These are phyloP conservation scores for Rhopalosiphum maidis DNA, from an alignment of 1,140 invertebrate species.

Conservation along the genomic window DNA sequence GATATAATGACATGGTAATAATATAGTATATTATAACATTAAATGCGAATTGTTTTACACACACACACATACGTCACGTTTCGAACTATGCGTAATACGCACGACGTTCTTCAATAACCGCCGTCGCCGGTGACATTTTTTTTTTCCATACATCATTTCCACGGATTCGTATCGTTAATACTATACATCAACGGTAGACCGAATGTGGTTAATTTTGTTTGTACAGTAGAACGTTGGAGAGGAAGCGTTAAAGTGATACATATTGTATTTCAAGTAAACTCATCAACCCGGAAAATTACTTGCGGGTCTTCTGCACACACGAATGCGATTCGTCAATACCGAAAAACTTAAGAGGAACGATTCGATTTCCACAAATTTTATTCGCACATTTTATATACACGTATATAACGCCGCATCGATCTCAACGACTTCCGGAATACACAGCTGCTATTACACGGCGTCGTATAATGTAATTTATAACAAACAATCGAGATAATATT, in stretches of 20 bases:
- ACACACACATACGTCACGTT: too few relatives aligned
- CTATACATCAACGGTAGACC: neutral
- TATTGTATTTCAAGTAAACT: constrained; percentile 38
- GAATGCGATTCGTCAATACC: neutral
- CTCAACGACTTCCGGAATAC: neutral
- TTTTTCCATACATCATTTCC: constrained; percentile 9
- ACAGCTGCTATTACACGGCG: neutral
- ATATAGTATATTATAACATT: neutral
- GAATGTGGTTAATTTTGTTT: constrained; percentile 21
- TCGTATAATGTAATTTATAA: neutral
- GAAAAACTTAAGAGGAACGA: neutral
- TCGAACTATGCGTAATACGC: neutral
- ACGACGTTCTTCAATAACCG: neutral
- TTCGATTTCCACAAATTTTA: neutral
- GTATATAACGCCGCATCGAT: neutral
- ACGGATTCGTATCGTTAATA: constrained; percentile 27
- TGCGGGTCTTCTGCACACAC: constrained; percentile 21
- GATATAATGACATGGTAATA: neutral
- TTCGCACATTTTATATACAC: neutral
- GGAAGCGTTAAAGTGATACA: constrained; percentile 24
- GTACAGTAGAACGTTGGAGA: neutral
- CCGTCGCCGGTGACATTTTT: neutral
- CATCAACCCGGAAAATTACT: constrained; percentile 46
- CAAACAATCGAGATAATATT: neutral
- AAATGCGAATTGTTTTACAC: too few relatives aligned